phyloP scores from a whole-genome alignment of 2,888 invertebrate species.

The Coecobrya sp. region DNA sequence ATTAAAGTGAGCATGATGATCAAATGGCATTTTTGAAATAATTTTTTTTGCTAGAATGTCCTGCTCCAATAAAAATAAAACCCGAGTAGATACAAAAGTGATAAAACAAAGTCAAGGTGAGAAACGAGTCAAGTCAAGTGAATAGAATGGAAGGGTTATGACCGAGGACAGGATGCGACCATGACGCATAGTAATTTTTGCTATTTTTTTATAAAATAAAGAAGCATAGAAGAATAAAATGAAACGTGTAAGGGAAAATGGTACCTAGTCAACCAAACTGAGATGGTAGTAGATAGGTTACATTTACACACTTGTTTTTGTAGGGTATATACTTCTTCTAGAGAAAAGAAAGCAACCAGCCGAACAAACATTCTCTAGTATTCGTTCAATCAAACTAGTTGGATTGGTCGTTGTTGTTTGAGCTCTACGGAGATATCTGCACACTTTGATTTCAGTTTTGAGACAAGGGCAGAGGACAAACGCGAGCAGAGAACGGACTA shows the following conservation, averaged over 20 bases:
- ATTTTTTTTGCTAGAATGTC: constrained; percentile 10
- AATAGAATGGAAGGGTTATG: constrained; percentile 76
- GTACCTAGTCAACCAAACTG: neutral
- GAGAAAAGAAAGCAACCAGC: neutral
- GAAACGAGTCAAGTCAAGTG: constrained; percentile 52
- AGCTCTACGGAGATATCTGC: neutral
- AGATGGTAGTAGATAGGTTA: too few relatives aligned
- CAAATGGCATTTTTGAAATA: constrained; percentile 14
- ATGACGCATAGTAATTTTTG: constrained; percentile 66
- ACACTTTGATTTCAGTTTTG: neutral
- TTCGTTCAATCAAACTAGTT: constrained; percentile 62
- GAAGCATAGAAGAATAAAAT: neutral
- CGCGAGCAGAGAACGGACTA: too few relatives aligned
- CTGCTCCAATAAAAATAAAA: constrained; percentile 30
- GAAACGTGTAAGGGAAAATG: constrained; percentile 14
- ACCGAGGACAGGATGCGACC: constrained; percentile 80
- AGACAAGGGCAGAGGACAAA: too few relatives aligned
- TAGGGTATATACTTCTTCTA: too few relatives aligned
- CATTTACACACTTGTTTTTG: too few relatives aligned
- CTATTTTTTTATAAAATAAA: constrained; percentile 28
- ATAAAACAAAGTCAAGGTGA: constrained; percentile 42
- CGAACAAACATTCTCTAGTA: neutral
- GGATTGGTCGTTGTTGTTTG: constrained; percentile 59
- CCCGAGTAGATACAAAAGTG: neutral
- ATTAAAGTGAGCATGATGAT: neutral